phyloP scores from a whole-genome alignment of 2,797 vertebrate species.

The Sciurus carolinensis region DNA sequence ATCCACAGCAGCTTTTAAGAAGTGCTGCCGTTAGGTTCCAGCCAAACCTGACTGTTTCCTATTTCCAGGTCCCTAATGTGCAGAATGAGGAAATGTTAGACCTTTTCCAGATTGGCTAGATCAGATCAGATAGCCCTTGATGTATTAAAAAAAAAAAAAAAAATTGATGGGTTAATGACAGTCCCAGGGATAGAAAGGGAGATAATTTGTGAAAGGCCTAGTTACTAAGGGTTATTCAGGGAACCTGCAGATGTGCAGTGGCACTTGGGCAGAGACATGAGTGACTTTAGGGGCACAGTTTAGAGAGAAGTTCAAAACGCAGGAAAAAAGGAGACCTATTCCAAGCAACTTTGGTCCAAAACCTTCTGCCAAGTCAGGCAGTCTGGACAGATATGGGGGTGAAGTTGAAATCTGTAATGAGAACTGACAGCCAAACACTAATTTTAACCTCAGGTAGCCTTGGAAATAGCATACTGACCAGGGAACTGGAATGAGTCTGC shows the following conservation, averaged over 20 bases:
- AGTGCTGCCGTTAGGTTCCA: background rate
- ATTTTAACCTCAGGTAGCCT: constrained; percentile 48
- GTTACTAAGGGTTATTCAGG: background rate
- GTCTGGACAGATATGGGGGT: background rate
- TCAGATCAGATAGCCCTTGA: background rate
- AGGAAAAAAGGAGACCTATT: background rate
- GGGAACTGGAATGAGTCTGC: background rate
- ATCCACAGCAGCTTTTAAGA: background rate
- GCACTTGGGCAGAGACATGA: background rate
- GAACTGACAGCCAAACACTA: constrained; percentile 25
- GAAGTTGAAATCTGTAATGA: constrained; percentile 26
- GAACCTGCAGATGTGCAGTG: background rate
- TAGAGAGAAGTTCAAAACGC: background rate
- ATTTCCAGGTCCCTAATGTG: background rate
- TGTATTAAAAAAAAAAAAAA: background rate
- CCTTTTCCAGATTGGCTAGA: background rate
- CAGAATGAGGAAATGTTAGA: background rate
- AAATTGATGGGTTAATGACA: background rate
- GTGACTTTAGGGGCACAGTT: background rate
- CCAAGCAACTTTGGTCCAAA: background rate
- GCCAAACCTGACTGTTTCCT: background rate
- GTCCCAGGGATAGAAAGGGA: background rate
- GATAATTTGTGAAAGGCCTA: background rate
- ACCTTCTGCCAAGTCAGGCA: background rate
- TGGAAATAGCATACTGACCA: background rate